Evolutionary conservation across 2,113 vertebrate genomes (phyloP).

Genomic region (Lepus timidus): DNA sequence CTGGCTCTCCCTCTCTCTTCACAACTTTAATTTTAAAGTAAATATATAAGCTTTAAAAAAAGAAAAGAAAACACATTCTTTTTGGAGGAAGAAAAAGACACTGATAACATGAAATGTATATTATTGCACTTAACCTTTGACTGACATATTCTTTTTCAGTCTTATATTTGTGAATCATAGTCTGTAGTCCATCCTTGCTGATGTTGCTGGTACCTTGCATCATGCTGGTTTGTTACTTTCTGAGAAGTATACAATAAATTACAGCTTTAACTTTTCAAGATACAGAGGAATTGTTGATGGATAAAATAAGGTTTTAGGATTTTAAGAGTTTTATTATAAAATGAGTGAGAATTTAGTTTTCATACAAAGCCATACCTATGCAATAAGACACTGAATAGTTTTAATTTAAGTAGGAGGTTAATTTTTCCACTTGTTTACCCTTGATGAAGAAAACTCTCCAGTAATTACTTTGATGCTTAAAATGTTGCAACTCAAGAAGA

Average conservation of each 20-base stretch:
- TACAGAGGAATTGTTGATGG: background rate
- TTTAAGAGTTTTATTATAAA: conserved; percentile 37
- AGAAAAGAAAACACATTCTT: background rate
- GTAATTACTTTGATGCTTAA: background rate
- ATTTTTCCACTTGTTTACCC: background rate
- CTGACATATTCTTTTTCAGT: background rate
- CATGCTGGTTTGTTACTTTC: background rate
- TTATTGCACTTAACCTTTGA: background rate
- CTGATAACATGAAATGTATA: background rate
- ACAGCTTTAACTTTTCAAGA: conserved; percentile 27
- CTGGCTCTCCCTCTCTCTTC: too few species aligned
- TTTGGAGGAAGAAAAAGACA: background rate
- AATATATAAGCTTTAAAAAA: too few species aligned
- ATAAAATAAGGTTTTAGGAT: background rate
- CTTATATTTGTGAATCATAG: background rate
- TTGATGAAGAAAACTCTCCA: background rate
- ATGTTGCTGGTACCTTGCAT: background rate
- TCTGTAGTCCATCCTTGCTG: background rate
- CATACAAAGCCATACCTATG: background rate
- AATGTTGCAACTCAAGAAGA: background rate
- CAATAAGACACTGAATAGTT: background rate
- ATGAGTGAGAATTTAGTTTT: conserved; percentile 48
- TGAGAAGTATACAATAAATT: background rate
- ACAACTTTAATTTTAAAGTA: too few species aligned
- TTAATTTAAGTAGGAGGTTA: background rate